Percentiles rank a stretch among this genome's conserved stretches.
These are phyloP conservation scores for Hemicrepidius hirtus DNA, from an alignment of 2,888 invertebrate species.

Conservation along the genomic window DNA sequence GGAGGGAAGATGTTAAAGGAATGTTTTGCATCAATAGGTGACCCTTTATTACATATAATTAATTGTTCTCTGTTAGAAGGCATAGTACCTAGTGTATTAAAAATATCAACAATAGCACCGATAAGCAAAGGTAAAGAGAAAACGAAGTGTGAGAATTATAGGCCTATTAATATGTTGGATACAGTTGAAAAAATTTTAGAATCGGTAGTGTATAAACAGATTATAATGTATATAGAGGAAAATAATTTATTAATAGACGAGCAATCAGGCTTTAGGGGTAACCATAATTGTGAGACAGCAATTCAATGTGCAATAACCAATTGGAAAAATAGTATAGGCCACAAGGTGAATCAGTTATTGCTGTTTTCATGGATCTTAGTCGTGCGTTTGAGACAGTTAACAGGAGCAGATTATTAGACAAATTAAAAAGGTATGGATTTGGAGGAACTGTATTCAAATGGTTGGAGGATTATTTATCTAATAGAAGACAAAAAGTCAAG, in stretches of 20 bases:
- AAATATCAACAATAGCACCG: too few species aligned
- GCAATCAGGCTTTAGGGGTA: neutral
- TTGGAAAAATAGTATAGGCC: neutral
- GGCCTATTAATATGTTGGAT: too few species aligned
- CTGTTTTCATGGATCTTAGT: too few species aligned
- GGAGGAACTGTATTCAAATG: too few species aligned
- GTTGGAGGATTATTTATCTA: too few species aligned
- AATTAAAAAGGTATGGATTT: too few species aligned
- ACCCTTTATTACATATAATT: neutral
- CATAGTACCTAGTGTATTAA: neutral
- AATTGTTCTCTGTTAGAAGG: neutral
- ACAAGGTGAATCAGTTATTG: neutral
- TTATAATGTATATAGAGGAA: neutral
- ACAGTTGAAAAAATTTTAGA: conserved; percentile 6
- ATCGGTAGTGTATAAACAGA: neutral
- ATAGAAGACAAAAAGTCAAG: too few species aligned
- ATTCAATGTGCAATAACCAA: neutral
- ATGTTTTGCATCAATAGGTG: neutral
- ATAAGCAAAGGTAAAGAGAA: neutral
- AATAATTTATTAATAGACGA: neutral
- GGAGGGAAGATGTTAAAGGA: neutral
- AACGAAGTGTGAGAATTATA: neutral
- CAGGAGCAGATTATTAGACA: too few species aligned
- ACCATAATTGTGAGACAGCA: neutral
- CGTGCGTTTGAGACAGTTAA: too few species aligned